phyloP scores from a whole-genome alignment of 2,888 invertebrate genomes.

The Agonum fuliginosum region DNA sequence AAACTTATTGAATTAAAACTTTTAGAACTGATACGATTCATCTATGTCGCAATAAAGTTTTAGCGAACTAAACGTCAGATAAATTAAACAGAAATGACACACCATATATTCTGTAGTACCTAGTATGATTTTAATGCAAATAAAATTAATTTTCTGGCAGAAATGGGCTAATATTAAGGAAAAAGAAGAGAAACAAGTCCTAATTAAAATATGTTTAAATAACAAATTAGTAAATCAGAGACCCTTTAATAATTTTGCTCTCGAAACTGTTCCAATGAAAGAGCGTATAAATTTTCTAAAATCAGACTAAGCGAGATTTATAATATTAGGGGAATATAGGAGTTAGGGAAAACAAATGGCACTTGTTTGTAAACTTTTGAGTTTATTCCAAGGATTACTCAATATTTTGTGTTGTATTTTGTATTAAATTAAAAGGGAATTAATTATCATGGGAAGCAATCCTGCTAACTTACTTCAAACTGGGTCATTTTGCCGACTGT shows the following conservation, averaged over 20 bases:
- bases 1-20: not conserved
- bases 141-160: no score
- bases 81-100: no score
- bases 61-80: no score
- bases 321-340: not conserved
- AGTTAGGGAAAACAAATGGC: constrained; percentile 14
- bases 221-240: no score
- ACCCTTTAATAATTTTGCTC: not conserved
- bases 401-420: constrained; percentile 5
- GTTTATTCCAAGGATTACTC: constrained; percentile 34
- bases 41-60: not conserved
- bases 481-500: constrained; percentile 14
- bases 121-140: no score
- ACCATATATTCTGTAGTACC: no score
- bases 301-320: not conserved
- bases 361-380: constrained; percentile 21
- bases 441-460: constrained; percentile 4
- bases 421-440: constrained; percentile 37
- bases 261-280: not conserved
- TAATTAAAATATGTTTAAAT: no score
- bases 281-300: not conserved
- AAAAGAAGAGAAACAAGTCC: no score
- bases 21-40: not conserved
- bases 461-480: constrained; percentile 7
- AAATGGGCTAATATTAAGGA: no score